Evolutionary conservation across 37 sponge, comb jelly and placozoan genomes (phyloP), one percentile per base, ranked within the genome.

Genomic region (Corticium candelabrum): DNA sequence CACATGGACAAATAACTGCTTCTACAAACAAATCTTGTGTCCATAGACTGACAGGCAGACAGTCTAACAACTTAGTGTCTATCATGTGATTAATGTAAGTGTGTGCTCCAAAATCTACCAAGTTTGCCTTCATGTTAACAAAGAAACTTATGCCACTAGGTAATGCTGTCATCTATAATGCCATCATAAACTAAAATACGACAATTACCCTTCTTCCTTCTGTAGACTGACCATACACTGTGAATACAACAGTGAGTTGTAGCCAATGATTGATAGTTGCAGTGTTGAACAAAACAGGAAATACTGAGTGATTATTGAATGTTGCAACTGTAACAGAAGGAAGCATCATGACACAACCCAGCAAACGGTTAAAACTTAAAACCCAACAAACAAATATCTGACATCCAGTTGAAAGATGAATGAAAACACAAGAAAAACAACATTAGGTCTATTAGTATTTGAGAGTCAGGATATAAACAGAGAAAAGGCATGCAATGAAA

Each of bases 301-400:
- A 90, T 69, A 84, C 74, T 1, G 88, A 90, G 11, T 82, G 62
- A 41, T 90, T 87, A 37, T 67, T 83, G 74, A 90, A 86, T 31
- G 33, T 21, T 11, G 86, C 88, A 41, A 40, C 90, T 90, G 79
- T 0, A 80, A 35, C n/a, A 7, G 39, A 40, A 37, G 68, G 37
- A 3, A 34, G 68, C 1, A 38, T 7, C 41, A 76, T 30, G 35
- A 37, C 40, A 41, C 50, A 76, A 31, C 37, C n/a, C 11, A 76
- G 15, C 3, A 76, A 5, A n/a, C 27, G 35, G 4, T 38, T 5
- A 21, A 5, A 76, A 29, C 40, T 35, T 4, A 7, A n/a, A 3
- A 4, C 11, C 43, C 5, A 4, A 39, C 40, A 32, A 2, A 76
- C 11, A 76, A n/a, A 3, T 11, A 50, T 77, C 35, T n/a, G n/a